Evolutionary conservation across 23 tunicate genomes (phyloP).

Genomic region (Trididemnum clinides): DNA sequence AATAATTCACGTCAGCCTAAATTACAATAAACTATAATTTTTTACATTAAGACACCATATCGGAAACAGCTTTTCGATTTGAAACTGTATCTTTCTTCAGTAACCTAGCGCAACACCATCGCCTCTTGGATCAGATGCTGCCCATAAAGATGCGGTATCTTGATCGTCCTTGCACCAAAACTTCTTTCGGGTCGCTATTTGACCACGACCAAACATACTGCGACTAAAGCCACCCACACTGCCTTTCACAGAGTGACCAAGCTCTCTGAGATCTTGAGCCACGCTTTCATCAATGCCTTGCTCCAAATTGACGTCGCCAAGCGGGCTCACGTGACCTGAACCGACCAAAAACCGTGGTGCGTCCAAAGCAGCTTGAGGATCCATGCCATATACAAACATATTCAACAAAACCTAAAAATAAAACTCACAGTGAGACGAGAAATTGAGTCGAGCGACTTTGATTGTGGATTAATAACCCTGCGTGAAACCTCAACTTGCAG

Average conservation of each 20-base stretch:
- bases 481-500: neutral
- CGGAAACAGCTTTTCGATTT: too few relatives aligned
- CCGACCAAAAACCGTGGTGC: conserved; percentile 75
- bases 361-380: conserved; percentile 90
- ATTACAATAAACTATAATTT: too few relatives aligned
- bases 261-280: neutral
- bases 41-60: too few relatives aligned
- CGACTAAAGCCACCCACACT: conserved; percentile 48
- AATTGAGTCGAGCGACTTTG: too few relatives aligned
- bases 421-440: too few relatives aligned
- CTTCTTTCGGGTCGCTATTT: conserved; percentile 46
- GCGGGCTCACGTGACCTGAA: conserved; percentile 28
- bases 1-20: too few relatives aligned
- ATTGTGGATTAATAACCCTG: too few relatives aligned
- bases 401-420: conserved; percentile 76
- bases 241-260: conserved; percentile 55
- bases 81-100: too few relatives aligned
- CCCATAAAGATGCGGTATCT: conserved; percentile 39
- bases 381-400: conserved; percentile 76
- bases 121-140: conserved; percentile 72
- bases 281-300: conserved; percentile 47
- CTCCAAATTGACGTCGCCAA: conserved; percentile 46
- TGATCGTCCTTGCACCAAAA: conserved; percentile 50
- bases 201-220: conserved; percentile 65
- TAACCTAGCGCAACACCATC: conserved; percentile 82